Base-by-base conservation (phyloP, 1,140 invertebrate species). In the Ganaspis sp. region DNA sequence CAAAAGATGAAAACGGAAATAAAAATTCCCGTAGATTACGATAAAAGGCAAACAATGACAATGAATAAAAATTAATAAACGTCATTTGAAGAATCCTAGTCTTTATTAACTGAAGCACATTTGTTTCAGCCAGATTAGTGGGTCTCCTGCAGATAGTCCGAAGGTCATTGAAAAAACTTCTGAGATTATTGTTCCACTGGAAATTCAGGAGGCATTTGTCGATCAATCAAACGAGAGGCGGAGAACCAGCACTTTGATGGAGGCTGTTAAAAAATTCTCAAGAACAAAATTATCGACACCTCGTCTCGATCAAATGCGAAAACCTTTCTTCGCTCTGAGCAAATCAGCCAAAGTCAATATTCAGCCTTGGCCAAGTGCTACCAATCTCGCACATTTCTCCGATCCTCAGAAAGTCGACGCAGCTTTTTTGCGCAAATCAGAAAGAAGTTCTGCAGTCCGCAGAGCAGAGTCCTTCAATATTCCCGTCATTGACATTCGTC, bases 91-190 rank as follows among this genome's bases (percentile, higher is more conserved):
- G n/a, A 58, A 34, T 34, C 6, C 6, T 34, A 34, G 6, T 26
- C 4, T 58, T 77, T 69, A 83, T 84, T 90, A 88, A 90, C 54
- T 87, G 83, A 88, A 71, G 72, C 40, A 84, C 88, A 83, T 90
- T 91, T 90, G 89, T 89, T 91, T 83, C 85, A 91, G 90, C 87
- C 90, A 91, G 90, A 90, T 89, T 82, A 88, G 83, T 83, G 81
- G 78, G 75, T 81, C 85, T 78, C 86, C 86, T 89, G 74, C 84
- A 78, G 79, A 86, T 77, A 76, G 83, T 89, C 82, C 87, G 75
- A 79, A 72, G 69, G 82, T 87, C 83, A 80, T 79, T 88, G 81
- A 84, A 81, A 87, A 83, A 69, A 77, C 70, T 87, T 69, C 82
- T 85, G 90, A 90, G 85, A 90, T 89, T 77, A 71, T 90, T 88